Conservation (phyloP, 2,113 vertebrate species). For the Camelus dromedarius region DNA sequence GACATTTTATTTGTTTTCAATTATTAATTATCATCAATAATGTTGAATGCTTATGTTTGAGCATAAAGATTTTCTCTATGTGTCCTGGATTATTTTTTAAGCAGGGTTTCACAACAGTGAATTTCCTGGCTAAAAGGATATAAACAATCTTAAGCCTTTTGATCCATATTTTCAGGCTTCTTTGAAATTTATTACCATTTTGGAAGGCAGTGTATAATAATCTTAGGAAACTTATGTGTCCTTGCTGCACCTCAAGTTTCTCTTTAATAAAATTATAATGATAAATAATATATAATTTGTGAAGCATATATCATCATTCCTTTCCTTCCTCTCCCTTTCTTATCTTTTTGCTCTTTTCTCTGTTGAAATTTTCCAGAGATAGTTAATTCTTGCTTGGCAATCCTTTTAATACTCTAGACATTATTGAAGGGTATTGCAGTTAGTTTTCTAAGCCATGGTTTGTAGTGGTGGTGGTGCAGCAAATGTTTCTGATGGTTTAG, state of each 20-base stretch:
- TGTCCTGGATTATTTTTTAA: constrained; percentile 31
- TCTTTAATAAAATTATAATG: neutral
- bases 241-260: constrained; percentile 23
- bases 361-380: neutral
- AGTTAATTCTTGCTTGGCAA: neutral
- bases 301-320: neutral
- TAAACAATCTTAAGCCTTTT: neutral
- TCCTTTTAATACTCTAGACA: neutral
- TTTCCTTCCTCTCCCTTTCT: neutral
- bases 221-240: neutral
- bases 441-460: neutral
- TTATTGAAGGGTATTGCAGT: neutral
- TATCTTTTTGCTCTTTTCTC: neutral
- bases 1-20: neutral
- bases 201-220: neutral
- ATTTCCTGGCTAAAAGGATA: neutral
- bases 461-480: neutral
- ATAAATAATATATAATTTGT: neutral
- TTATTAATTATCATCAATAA: neutral
- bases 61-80: neutral
- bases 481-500: neutral
- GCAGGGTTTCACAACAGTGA: neutral
- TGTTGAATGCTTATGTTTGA: neutral
- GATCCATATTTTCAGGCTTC: neutral
- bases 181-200: neutral